phyloP scores from a whole-genome alignment of 2,113 vertebrate species.

The Xiphophorus maculatus region DNA sequence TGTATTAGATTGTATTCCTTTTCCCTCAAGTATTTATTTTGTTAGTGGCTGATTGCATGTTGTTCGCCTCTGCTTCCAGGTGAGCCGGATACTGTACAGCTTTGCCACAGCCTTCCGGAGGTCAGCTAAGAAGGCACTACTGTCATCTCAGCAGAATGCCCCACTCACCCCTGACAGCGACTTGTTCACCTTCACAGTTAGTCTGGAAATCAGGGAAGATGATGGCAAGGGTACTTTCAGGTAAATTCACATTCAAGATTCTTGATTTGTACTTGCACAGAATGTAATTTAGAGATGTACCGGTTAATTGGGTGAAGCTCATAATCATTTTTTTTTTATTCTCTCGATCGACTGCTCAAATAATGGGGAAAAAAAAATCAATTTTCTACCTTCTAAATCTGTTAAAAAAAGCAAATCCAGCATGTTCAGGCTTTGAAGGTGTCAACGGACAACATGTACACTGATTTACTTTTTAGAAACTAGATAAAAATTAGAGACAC shows the following conservation, averaged over 20 bases:
- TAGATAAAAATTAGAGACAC: not conserved
- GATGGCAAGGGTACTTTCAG: conserved; percentile 99
- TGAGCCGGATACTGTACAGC: conserved; percentile 97
- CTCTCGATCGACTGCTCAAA: not conserved
- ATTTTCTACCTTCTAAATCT: not conserved
- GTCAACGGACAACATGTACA: not conserved
- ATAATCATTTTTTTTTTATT: not conserved
- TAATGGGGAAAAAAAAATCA: not conserved
- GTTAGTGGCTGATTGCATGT: not conserved
- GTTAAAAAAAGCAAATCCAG: not conserved
- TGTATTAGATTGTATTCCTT: not conserved
- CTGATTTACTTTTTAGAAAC: too few species aligned
- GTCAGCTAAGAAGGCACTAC: conserved; percentile 88
- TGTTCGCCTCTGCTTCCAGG: conserved; percentile 74
- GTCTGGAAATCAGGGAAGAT: conserved; percentile 97
- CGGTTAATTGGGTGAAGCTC: not conserved
- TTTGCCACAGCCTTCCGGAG: conserved; percentile 97
- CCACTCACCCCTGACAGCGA: conserved; percentile 95
- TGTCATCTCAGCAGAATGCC: conserved; percentile 82
- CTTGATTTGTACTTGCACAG: not conserved
- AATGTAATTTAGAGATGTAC: not conserved
- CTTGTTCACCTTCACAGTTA: conserved; percentile 96
- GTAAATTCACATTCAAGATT: conserved; percentile 68
- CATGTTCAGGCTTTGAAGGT: not conserved
- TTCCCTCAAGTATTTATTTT: not conserved